Conservation (phyloP, 2,113 vertebrate genomes). For the Terrapene triunguis region DNA sequence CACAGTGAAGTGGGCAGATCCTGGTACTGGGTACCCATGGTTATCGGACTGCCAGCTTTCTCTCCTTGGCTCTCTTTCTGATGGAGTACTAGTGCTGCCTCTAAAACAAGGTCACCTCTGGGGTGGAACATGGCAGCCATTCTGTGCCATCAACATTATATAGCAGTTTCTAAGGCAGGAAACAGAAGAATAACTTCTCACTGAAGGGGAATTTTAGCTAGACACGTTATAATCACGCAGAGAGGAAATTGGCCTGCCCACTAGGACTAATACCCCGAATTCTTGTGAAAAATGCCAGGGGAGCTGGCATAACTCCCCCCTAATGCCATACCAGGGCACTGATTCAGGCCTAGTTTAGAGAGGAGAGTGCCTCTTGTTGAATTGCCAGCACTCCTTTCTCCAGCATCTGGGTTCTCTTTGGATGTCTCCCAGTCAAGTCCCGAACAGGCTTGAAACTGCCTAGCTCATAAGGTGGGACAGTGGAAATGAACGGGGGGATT, state of each 20-base stretch:
- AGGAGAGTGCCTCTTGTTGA: not conserved
- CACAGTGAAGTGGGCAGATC: not conserved
- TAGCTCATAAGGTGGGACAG: not conserved
- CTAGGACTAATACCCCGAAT: not conserved
- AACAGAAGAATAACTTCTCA: not conserved
- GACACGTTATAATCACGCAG: not conserved
- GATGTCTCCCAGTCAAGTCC: not conserved
- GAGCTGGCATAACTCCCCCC: too few relatives aligned
- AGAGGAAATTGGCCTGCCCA: not conserved
- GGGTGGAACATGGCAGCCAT: not conserved
- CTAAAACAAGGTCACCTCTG: not conserved
- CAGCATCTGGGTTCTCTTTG: not conserved
- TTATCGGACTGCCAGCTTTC: not conserved
- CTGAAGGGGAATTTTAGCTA: not conserved
- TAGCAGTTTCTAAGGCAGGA: not conserved
- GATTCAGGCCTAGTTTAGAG: not conserved
- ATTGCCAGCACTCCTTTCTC: not conserved
- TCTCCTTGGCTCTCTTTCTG: not conserved
- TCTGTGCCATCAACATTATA: not conserved
- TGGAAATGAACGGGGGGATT: not conserved
- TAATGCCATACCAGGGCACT: not conserved
- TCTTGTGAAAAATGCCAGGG: not conserved
- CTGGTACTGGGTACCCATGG: not conserved
- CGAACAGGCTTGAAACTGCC: not conserved
- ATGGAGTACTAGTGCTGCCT: not conserved